Base-by-base conservation (phyloP, 92 coral and sea anemone species). In the Micromussa lordhowensis region DNA sequence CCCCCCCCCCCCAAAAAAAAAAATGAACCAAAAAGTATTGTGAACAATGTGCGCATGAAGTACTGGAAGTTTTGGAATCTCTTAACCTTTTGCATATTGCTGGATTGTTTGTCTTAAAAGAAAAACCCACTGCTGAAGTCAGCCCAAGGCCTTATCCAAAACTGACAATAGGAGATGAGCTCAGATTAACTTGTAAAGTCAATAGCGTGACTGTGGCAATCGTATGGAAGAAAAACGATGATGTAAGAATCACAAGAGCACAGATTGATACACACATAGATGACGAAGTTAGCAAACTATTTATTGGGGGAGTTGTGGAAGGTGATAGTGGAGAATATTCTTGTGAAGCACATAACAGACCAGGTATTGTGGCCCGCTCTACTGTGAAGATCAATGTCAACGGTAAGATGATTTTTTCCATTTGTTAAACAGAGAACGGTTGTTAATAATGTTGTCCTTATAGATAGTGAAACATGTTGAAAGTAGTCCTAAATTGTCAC, bases 241-340 rank as follows among this genome's bases (percentile, higher is more conserved):
- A 28, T 36, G 8, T 11, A 77, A 5, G 13, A 28, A 77, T 4
- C n/a, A n/a, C n/a, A n/a, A n/a, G 63, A 29, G 81, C 81, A 11
- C 35, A n/a, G 64, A 77, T 77, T 2, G n/a, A 32, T 35, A 77
- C 61, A 14, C 61, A 24, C 16, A 14, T 28, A 5, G 14, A 53
- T 13, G 66, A 51, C 21, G 29, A 12, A 19, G 1, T 1, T 12
- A 49, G 81, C n/a, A 26, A 51, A 15, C 81, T 77, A 16, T 2
- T 48, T 77, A 77, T 77, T 28, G 64, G 19, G 22, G 44, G 51
- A 30, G 31, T 77, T 51, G 66, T 12, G 81, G 58, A 28, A 3
- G 64, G 38, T 16, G 81, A 77, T 30, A 49, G 34, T 29, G 81
- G 81, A 13, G 24, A 51, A 28, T 77, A 77, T 51, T 51, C 81